These are phyloP conservation scores for Epinotia demarniana DNA, from an alignment of 2,888 invertebrate species.

Conservation along the genomic window DNA sequence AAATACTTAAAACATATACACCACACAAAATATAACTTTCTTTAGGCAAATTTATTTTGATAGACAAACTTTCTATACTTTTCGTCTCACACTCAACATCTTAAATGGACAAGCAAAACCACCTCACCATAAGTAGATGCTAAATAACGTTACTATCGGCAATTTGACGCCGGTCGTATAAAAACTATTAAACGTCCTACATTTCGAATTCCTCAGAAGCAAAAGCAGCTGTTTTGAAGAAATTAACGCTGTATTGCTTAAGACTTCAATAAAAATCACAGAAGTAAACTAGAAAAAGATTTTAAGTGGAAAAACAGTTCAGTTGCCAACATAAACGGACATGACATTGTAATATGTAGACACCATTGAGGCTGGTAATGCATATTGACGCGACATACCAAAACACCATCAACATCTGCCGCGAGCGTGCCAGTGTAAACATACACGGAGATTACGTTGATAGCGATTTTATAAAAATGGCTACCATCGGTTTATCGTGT, in stretches of 20 bases:
- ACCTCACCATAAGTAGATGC: not conserved
- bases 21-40: not conserved
- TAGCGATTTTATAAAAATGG: constrained; percentile 71
- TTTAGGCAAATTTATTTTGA: not conserved
- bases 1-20: too few species aligned
- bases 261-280: constrained; percentile 10
- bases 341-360: constrained; percentile 16
- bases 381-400: constrained; percentile 49
- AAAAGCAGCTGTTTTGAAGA: constrained; percentile 1
- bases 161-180: not conserved
- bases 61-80: not conserved
- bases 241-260: constrained; percentile 14
- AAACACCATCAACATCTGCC: constrained; percentile 60
- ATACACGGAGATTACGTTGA: constrained; percentile 64
- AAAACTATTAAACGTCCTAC: not conserved
- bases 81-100: not conserved
- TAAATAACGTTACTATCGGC: not conserved
- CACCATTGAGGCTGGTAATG: constrained; percentile 34
- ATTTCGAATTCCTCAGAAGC: constrained; percentile 4
- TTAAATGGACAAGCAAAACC: too few species aligned
- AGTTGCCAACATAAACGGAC: constrained; percentile 7
- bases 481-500: constrained; percentile 56
- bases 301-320: not conserved
- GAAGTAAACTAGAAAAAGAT: constrained; percentile 5
- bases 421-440: constrained; percentile 67